These are phyloP conservation scores for Sebastes vulpes DNA, from an alignment of 2,797 vertebrate species.

Conservation along the genomic window DNA sequence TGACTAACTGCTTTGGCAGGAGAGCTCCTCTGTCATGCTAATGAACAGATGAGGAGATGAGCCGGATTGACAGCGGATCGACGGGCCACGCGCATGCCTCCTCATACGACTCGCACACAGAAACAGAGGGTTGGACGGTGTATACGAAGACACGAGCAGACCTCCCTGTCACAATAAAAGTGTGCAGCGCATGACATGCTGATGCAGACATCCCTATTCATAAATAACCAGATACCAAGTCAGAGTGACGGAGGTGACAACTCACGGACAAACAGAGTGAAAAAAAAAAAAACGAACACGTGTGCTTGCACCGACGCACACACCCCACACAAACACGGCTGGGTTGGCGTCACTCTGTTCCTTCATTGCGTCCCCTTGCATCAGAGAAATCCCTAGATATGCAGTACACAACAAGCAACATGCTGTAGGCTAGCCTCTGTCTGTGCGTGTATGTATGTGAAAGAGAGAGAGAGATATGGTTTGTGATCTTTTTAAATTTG, in stretches of 20 bases:
- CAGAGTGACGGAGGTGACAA: constrained; percentile 41
- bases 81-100: constrained; percentile 39
- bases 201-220: constrained; percentile 13
- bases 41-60: constrained; percentile 82
- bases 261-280: constrained; percentile 23
- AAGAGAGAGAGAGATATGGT: background rate
- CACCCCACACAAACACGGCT: constrained; percentile 56
- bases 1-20: constrained; percentile 88
- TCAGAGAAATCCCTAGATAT: constrained; percentile 85
- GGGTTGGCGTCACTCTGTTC: constrained; percentile 81
- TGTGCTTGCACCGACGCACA: constrained; percentile 38
- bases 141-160: constrained; percentile 8
- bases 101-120: constrained; percentile 27
- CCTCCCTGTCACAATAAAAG: constrained; percentile 19
- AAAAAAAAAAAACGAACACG: constrained; percentile 18
- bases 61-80: constrained; percentile 78
- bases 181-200: constrained; percentile 13
- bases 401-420: constrained; percentile 67
- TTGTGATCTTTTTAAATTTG: constrained; percentile 16
- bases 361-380: constrained; percentile 88
- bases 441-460: background rate
- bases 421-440: constrained; percentile 38
- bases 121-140: constrained; percentile 20
- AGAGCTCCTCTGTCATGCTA: constrained; percentile 84
- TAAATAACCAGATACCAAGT: constrained; percentile 16